Base-by-base conservation (phyloP, 2,888 invertebrate genomes). In the Fragum whitleyi region DNA sequence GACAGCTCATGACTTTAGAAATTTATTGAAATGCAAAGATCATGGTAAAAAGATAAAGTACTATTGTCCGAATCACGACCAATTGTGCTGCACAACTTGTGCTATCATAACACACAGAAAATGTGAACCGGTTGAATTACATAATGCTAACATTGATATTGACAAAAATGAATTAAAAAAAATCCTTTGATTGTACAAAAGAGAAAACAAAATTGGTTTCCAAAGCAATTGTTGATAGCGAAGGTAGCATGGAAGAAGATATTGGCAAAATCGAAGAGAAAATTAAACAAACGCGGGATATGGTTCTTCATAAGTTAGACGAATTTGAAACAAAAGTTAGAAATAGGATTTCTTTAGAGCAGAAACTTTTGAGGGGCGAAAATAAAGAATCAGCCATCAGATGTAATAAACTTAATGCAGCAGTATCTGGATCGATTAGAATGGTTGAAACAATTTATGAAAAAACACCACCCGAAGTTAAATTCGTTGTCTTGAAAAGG, bases 71-170 rank as follows among this genome's bases (percentile, higher is more conserved):
- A n/a, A 7, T 11, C 61, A 61, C 26, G 32, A 32, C 9, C 29
- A 61, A 28, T 6, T 61, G 28, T 61, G 61, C 29, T 61, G 61
- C 19, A 29, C 61, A 28, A 61, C 29, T 7, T 61, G 61, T 61
- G 61, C 61, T 19, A 61, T 61, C 29, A 32, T 61, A 32, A 61
- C 61, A 29, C 61, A 61, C 32, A 61, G 19, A 61, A 21, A 26
- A 29, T 61, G 61, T 61, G 32, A 61, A 9, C 2, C 9, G n/a
- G n/a, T 61, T 1, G 61, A 61, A n/a, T 2, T 61, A 6, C 3
- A 26, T 2, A 32, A 61, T 6, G 29, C 26, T 14, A 36, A 11
- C 3, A 14, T 21, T 14, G 62, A 62, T 32, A 62, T 21, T 7
- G 26, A 32, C 9, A 2, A 28, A 2, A 19, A 62, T 16, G 26